Base-by-base conservation (phyloP, 2,888 invertebrate species). In the Chelonus formosanus region DNA sequence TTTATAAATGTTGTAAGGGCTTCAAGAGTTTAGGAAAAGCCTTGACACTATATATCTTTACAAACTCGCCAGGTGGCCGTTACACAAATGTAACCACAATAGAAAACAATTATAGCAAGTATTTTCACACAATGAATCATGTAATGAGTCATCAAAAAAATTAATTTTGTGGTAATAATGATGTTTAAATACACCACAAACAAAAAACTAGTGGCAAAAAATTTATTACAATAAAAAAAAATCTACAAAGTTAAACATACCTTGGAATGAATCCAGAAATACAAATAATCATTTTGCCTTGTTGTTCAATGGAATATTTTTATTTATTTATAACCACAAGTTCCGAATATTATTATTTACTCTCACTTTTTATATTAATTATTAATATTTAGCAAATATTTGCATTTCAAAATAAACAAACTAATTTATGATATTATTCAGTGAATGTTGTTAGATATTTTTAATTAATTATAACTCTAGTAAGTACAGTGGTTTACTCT, bases 191-290 rank as follows among this genome's bases (percentile, higher is more conserved):
- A 32, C 44, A 32, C n/a, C 4, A 44, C 6, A 40, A 40, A 40
- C 40, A 40, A 40, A 35, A 48, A 59, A 59, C 36, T 36, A n/a
- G 47, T 44, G 44, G 3, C 48, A 20, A 36, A 50, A 47, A 59
- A 59, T 59, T 36, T 47, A 35, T 59, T 48, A 59, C 48, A 67
- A 67, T 68, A 57, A 69, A 67, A 69, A 63, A 40, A 5, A 40
- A 40, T 40, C 7, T 3, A 43, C 5, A 54, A 48, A 34, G 50
- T 10, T 31, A 48, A 52, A 80, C 82, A 65, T 80, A 85, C 84
- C 84, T 83, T 75, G 80, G 80, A 74, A 84, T 72, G 72, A 83
- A 84, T 74, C 83, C 83, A 57, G 84, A 81, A 63, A 84, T 77
- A 73, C 81, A 84, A 73, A 83, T 81, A 72, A 84, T 80, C 85